Evolutionary conservation across 2,888 invertebrate species (phyloP).

Genomic region (Coenonympha arcania): DNA sequence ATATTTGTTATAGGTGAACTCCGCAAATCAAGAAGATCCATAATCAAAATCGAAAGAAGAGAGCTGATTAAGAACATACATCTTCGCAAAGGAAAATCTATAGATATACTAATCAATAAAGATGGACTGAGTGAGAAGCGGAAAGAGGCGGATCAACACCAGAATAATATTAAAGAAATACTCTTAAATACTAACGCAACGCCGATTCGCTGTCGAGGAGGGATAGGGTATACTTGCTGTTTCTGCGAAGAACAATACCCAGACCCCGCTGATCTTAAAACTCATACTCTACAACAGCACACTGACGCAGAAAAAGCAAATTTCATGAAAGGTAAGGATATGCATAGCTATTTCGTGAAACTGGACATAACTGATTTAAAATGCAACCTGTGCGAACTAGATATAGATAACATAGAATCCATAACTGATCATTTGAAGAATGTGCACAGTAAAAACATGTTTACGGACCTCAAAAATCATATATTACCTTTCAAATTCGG

Average conservation of each 20-base stretch:
- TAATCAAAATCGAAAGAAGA: conserved; percentile 14
- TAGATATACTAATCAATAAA: conserved; percentile 11
- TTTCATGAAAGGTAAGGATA: conserved; percentile 43
- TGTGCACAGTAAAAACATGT: conserved; percentile 28
- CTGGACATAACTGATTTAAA: conserved; percentile 34
- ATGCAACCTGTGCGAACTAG: conserved; percentile 30
- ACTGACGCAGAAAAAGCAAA: conserved; percentile 34
- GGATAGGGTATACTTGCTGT: conserved; percentile 47
- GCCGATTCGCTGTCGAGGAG: conserved; percentile 46
- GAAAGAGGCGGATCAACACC: conserved; percentile 37
- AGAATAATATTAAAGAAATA: conserved; percentile 45
- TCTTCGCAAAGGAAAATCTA: conserved; percentile 10
- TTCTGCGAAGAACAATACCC: conserved; percentile 46
- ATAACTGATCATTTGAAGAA: conserved; percentile 30
- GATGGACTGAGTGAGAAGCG: conserved; percentile 1
- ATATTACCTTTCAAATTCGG: conserved; percentile 39
- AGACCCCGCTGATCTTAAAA: conserved; percentile 43
- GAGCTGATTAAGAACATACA: conserved; percentile 8
- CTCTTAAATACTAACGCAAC: conserved; percentile 52
- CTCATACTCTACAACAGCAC: conserved; percentile 42
- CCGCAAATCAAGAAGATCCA: conserved; percentile 9
- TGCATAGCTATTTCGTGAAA: conserved; percentile 35
- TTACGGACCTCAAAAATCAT: conserved; percentile 31
- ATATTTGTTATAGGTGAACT: conserved; percentile 32
- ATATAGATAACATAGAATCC: conserved; percentile 24